A percentile compares a stretch with the other conserved stretches of the same genome.
Evolutionary conservation across 1,140 invertebrate species (phyloP).

Genomic region (Nasonia giraulti): DNA sequence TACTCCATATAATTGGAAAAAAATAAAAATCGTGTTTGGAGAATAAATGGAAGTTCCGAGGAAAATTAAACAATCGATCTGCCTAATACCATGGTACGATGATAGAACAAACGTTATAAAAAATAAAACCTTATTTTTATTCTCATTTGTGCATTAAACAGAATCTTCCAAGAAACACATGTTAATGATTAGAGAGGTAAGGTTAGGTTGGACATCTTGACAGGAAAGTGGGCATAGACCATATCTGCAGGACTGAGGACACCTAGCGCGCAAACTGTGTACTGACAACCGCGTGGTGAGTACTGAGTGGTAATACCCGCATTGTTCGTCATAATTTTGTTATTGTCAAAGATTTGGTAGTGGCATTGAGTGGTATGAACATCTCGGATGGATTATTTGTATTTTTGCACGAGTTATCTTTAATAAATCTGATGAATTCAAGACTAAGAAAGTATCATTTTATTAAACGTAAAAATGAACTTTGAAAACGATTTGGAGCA

Average conservation of each 20-base stretch:
- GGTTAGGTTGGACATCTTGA: not conserved
- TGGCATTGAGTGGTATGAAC: not conserved
- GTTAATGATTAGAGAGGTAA: not conserved
- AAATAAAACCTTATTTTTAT: not conserved
- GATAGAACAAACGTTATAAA: not conserved
- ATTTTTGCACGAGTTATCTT: not conserved
- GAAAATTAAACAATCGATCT: too few relatives aligned
- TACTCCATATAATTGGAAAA: too few relatives aligned
- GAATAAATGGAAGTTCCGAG: too few relatives aligned
- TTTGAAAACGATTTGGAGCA: not conserved
- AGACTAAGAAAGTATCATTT: not conserved
- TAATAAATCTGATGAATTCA: not conserved
- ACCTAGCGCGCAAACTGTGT: not conserved
- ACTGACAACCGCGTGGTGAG: constrained; percentile 9
- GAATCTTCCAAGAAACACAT: not conserved
- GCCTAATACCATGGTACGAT: not conserved
- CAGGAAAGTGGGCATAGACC: not conserved
- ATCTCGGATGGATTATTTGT: not conserved
- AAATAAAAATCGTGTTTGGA: too few relatives aligned
- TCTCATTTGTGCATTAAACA: not conserved
- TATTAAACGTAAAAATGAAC: constrained; percentile 37
- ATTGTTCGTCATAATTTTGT: constrained; percentile 2
- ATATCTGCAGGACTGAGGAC: not conserved
- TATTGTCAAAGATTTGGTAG: constrained; percentile 1
- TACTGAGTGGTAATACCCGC: not conserved